Conservation (phyloP, 2,888 invertebrate genomes). For the Spilosoma lubricipeda region DNA sequence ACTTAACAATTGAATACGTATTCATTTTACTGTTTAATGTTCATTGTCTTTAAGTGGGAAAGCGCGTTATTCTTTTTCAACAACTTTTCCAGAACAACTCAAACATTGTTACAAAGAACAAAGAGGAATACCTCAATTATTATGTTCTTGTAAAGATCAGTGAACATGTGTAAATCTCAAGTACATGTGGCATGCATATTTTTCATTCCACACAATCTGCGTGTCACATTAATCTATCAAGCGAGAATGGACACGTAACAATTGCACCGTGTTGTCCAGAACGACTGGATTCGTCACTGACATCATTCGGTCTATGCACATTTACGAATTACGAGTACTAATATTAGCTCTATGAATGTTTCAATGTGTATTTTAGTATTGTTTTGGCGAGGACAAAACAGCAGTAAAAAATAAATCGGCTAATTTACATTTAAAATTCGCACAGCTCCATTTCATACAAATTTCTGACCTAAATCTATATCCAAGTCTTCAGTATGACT, state of each 20-base stretch:
- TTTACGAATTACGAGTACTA: constrained; percentile 63
- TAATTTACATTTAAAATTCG: constrained; percentile 26
- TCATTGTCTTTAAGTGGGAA: not conserved
- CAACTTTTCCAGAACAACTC: not conserved
- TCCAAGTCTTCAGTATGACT: constrained; percentile 23
- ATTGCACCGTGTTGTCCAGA: constrained; percentile 12
- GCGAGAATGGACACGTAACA: constrained; percentile 13
- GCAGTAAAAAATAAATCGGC: constrained; percentile 40
- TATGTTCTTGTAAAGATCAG: not conserved
- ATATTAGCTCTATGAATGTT: constrained; percentile 62
- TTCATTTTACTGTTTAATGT: not conserved
- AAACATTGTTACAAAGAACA: constrained; percentile 3
- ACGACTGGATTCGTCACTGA: constrained; percentile 56
- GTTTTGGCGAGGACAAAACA: constrained; percentile 55
- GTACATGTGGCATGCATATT: constrained; percentile 8
- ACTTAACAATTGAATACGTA: not conserved
- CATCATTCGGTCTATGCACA: constrained; percentile 63
- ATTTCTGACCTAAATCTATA: not conserved
- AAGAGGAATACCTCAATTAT: not conserved
- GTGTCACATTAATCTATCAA: constrained; percentile 12
- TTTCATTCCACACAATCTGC: constrained; percentile 15
- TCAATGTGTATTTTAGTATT: constrained; percentile 61
- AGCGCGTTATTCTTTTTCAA: not conserved
- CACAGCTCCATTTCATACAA: not conserved
- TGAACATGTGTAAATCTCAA: constrained; percentile 10